Percentiles rank a stretch among this genome's conserved stretches.
Conservation (phyloP, 2,888 invertebrate genomes). For the Dryobota labecula region DNA sequence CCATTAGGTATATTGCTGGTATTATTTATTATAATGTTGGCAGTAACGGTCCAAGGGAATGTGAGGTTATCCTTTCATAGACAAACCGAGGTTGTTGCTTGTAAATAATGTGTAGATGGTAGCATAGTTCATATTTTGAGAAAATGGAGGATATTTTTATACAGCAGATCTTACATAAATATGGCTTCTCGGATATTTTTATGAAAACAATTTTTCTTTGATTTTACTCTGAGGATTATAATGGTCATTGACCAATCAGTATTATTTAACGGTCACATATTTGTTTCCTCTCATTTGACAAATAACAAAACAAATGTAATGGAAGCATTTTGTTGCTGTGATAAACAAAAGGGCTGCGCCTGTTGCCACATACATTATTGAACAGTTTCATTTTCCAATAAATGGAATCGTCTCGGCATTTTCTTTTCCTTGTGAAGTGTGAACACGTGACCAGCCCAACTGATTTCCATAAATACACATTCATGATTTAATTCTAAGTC, state of each 20-base stretch:
- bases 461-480: conserved; percentile 22
- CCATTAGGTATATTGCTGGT: conserved; percentile 36
- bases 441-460: conserved; percentile 55
- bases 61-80: conserved; percentile 24
- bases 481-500: conserved; percentile 1
- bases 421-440: conserved; percentile 60
- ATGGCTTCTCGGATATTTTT: background rate
- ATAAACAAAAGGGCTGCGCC: conserved; percentile 66
- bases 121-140: background rate
- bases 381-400: conserved; percentile 80
- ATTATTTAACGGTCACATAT: background rate
- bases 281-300: conserved; percentile 33
- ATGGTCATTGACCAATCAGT: background rate
- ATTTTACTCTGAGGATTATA: background rate
- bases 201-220: background rate
- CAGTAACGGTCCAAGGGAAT: conserved; percentile 45
- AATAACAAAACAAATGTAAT: conserved; percentile 46
- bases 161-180: background rate
- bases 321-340: conserved; percentile 61
- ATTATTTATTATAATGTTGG: conserved; percentile 47
- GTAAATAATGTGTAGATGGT: background rate
- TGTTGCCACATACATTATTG: conserved; percentile 77
- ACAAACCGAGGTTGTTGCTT: conserved; percentile 6
- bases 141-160: background rate
- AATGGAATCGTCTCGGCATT: conserved; percentile 66